Evolutionary conservation across 2,113 vertebrate species (phyloP), one percentile per base, ranked within the genome.

Genomic region (Pica pica): DNA sequence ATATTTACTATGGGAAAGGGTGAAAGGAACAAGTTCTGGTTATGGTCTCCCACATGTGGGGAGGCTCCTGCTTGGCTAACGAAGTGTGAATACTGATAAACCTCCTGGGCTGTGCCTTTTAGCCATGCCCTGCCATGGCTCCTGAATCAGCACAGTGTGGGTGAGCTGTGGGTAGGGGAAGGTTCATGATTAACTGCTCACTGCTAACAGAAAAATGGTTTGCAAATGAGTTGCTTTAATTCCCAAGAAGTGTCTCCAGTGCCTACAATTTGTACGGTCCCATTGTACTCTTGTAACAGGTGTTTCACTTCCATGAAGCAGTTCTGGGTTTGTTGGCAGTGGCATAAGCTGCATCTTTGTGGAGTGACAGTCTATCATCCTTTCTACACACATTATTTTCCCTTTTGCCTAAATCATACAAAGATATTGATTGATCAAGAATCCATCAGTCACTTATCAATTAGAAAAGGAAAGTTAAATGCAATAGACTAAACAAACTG

Each of bases 281-380:
- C 83, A 85, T 52, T 94, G 94, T 94, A 55, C 37, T 90, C 71
- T 28, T 31, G 52, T n/a, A 95, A 93, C 94, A 97, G 95, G 95
- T 96, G 95, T 67, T 91, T 64, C 10, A 4, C 74, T 84, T 91
- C 82, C 65, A 74, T 15, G 5, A 35, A 55, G 35, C 42, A 84
- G 27, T 37, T 92, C 80, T 86, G 90, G 37, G 41, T 87, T 80
- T 80, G 69, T 16, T 70, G 84, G 56, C 75, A 95, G 77, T 13
- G 6, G 60, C 89, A 65, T 49, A 63, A 7, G 5, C 55, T 90
- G 83, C 50, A 71, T 90, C 86, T 87, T 84, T 77, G 42, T 60
- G 46, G 26, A 71, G 23, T 24, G 63, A 83, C 53, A 53, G 27
- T n/a, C 10, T 42, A 53, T 30, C 42, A 19, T n/a, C 84, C 63